Conservation (phyloP, 1,140 invertebrate species). For the honey bee (Apis mellifera) region Amel_HAv3.1 CM009931.2:19394001-19394500, state of each 20-base stretch:
- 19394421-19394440: background rate
- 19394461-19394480: background rate
- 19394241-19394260: too few species aligned
- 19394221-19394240: background rate
- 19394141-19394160: conserved; percentile 16
- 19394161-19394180: background rate
- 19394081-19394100: conserved; percentile 12
- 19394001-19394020: background rate
- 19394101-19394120: conserved; percentile 34
- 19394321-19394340: background rate
- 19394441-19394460: too few species aligned
- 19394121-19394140: conserved; percentile 39
- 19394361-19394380: conserved; percentile 25
- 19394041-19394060: background rate
- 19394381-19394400: conserved; percentile 12
- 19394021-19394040: conserved; percentile 8
- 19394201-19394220: background rate
- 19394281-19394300: too few species aligned
- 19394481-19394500: background rate
- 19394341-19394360: conserved; percentile 31
- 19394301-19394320: background rate
- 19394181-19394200: too few species aligned
- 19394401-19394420: conserved; percentile 13
- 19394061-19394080: background rate
- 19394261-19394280: background rate